Evolutionary conservation across 2,797 vertebrate species (phyloP).

Genomic region (Simalia tracyae): DNA sequence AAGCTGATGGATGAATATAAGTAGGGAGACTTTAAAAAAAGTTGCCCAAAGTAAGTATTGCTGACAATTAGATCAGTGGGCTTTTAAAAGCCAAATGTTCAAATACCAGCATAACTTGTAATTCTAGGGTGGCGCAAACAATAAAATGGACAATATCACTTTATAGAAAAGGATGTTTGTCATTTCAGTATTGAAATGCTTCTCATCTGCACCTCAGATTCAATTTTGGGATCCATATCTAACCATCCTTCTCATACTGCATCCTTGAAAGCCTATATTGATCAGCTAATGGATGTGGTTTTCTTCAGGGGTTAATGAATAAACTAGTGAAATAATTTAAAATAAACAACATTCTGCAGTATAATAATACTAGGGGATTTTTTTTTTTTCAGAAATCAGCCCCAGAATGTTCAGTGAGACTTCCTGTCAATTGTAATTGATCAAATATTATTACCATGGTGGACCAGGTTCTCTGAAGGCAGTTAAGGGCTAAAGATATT

Average conservation of each 20-base stretch:
- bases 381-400: not conserved
- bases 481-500: too few species aligned
- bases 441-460: too few species aligned
- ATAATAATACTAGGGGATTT: not conserved
- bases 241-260: not conserved
- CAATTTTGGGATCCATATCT: not conserved
- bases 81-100: not conserved
- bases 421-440: too few species aligned
- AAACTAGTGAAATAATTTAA: not conserved
- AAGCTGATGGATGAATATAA: not conserved
- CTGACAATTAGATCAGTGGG: not conserved
- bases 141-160: not conserved
- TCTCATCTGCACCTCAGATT: not conserved
- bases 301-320: not conserved
- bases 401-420: too few species aligned
- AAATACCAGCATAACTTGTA: not conserved
- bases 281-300: not conserved
- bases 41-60: not conserved
- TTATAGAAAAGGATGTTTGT: not conserved
- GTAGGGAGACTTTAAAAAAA: not conserved
- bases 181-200: not conserved
- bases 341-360: not conserved
- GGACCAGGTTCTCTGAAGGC: too few species aligned
- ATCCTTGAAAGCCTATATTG: not conserved
- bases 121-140: not conserved